A percentile compares a stretch with the other conserved stretches of the same genome.
phyloP scores from a whole-genome alignment of 2,113 vertebrate genomes.

The Bambusicola thoracicus region DNA sequence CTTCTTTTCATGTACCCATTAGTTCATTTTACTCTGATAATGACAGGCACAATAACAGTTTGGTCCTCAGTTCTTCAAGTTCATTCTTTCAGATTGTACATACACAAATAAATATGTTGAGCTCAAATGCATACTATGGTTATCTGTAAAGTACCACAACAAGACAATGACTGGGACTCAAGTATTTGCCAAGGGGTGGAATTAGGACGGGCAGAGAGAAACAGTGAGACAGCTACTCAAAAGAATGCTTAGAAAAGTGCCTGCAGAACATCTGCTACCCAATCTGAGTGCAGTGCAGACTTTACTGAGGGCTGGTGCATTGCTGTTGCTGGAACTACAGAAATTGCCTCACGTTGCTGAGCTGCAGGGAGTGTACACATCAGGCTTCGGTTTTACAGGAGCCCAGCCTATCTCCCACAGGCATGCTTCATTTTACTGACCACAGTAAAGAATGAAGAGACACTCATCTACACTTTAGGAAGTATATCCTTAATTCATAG shows the following conservation, averaged over 20 bases:
- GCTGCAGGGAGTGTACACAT: not conserved
- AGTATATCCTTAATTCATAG: fast-evolving
- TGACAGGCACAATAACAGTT: not conserved
- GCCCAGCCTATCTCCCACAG: not conserved
- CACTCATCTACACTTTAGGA: not conserved
- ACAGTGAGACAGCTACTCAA: not conserved
- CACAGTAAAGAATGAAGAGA: not conserved
- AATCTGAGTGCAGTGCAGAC: fast-evolving
- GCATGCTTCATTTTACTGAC: not conserved
- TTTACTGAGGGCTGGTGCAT: not conserved
- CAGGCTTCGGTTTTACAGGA: not conserved
- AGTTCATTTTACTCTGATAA: not conserved
- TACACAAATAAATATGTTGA: fast-evolving
- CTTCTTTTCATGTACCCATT: not conserved
- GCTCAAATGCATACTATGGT: not conserved
- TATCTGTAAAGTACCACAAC: not conserved
- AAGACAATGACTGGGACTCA: not conserved
- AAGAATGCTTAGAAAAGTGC: not conserved
- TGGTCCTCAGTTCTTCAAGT: not conserved
- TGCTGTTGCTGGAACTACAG: not conserved
- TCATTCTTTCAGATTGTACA: not conserved
- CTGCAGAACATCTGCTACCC: not conserved
- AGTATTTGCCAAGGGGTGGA: not conserved
- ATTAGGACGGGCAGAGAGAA: not conserved
- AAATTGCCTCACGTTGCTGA: not conserved